Evolutionary conservation across 2,113 vertebrate species (phyloP).

Genomic region (Tenrec ecaudatus): DNA sequence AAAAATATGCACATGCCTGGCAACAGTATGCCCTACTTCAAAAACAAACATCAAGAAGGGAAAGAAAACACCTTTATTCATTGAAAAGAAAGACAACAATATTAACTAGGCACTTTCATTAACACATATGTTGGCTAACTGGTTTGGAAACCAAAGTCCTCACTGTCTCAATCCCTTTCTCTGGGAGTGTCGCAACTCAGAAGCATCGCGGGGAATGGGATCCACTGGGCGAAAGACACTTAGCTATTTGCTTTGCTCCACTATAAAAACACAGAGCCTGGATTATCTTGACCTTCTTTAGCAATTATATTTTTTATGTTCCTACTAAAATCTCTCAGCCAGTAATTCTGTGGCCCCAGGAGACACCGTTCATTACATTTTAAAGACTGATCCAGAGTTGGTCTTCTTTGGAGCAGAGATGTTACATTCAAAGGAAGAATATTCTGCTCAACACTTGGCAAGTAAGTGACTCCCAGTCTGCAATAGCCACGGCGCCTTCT

Average conservation of each 20-base stretch:
- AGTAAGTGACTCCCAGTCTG: neutral
- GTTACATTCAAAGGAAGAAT: neutral
- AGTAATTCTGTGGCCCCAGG: slow-evolving; percentile 65
- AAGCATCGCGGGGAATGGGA: neutral
- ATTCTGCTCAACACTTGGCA: neutral
- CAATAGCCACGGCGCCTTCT: neutral
- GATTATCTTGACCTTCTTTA: slow-evolving; percentile 62
- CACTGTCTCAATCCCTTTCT: slow-evolving; percentile 52
- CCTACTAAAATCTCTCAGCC: slow-evolving; percentile 78
- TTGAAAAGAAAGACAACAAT: neutral
- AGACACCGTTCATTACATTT: slow-evolving; percentile 83
- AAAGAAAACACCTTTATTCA: neutral
- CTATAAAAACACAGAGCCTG: slow-evolving; percentile 46
- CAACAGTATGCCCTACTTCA: neutral
- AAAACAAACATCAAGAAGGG: slow-evolving; percentile 14
- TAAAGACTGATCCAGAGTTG: slow-evolving; percentile 76
- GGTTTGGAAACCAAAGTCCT: neutral
- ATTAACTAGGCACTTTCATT: neutral
- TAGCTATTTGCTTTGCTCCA: slow-evolving; percentile 22
- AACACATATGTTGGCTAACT: neutral
- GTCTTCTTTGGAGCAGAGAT: slow-evolving; percentile 45
- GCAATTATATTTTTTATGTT: slow-evolving; percentile 73
- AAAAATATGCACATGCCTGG: neutral
- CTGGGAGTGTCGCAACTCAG: neutral
- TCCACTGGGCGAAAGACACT: neutral